Conservation (phyloP, 1,140 invertebrate species). For the Nebria ingens region DNA sequence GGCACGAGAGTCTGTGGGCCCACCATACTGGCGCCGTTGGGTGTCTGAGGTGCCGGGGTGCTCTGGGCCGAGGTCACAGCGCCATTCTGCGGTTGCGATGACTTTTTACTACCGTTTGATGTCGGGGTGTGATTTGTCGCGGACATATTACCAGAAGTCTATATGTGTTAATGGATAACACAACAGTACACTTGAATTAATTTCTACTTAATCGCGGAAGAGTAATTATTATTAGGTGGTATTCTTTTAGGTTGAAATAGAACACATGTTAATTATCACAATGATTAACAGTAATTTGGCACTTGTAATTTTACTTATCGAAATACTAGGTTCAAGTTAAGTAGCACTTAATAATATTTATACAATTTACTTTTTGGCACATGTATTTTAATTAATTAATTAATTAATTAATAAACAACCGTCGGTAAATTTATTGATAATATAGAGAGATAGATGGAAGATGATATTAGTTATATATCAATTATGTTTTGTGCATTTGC, state of each 20-base stretch:
- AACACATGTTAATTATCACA: no score
- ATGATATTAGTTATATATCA: background rate
- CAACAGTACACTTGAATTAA: no score
- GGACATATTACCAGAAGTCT: background rate
- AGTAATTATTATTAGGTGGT: no score
- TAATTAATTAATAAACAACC: no score
- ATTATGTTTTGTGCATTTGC: background rate
- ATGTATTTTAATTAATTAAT: no score
- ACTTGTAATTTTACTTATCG: no score
- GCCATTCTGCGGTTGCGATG: background rate
- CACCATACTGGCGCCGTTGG: background rate
- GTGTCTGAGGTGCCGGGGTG: background rate
- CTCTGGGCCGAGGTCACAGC: background rate
- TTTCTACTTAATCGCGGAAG: no score
- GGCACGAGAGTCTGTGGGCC: background rate
- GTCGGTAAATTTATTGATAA: no score
- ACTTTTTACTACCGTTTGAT: background rate
- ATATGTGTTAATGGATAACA: no score
- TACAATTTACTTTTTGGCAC: background rate
- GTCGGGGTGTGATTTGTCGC: background rate
- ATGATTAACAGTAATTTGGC: no score
- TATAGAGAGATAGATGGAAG: background rate
- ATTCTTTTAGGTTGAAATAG: no score
- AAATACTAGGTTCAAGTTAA: no score
- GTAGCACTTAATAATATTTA: slow-evolving; percentile 4